These are phyloP conservation scores for Remorina albescens DNA, from an alignment of 2,797 vertebrate species.

Conservation along the genomic window DNA sequence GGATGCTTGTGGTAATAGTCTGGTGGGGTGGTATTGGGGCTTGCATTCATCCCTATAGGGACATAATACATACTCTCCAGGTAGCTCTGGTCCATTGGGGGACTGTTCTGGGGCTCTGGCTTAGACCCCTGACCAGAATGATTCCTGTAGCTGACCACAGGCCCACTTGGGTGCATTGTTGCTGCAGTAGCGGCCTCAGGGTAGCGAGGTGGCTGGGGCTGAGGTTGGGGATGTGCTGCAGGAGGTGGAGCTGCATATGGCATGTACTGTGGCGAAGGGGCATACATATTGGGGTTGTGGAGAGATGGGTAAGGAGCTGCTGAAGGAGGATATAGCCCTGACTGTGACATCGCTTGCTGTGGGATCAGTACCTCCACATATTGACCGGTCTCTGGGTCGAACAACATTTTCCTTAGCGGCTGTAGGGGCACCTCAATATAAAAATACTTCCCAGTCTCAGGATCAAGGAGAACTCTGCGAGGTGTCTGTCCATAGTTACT, in stretches of 20 bases:
- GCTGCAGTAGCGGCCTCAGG: slow-evolving; percentile 78
- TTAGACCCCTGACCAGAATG: slow-evolving; percentile 82
- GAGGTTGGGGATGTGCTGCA: slow-evolving; percentile 79
- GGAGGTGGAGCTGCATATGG: slow-evolving; percentile 84
- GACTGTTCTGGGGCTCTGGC: slow-evolving; percentile 81
- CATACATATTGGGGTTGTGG: slow-evolving; percentile 85
- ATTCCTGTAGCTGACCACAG: slow-evolving; percentile 73
- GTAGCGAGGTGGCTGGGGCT: slow-evolving; percentile 81
- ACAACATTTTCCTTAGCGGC: slow-evolving; percentile 91
- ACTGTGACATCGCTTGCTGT: slow-evolving; percentile 86
- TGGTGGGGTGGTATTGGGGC: slow-evolving; percentile 85
- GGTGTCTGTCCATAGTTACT: slow-evolving; percentile 76
- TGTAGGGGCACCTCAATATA: slow-evolving; percentile 92
- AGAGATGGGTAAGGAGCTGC: slow-evolving; percentile 85
- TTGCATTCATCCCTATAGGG: slow-evolving; percentile 90
- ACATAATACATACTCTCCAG: slow-evolving; percentile 94
- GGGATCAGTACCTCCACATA: slow-evolving; percentile 96
- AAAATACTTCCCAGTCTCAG: slow-evolving; percentile 94
- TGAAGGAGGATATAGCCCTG: slow-evolving; percentile 87
- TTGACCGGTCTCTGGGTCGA: slow-evolving; percentile 94
- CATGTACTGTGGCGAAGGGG: slow-evolving; percentile 85
- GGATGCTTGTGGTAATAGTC: slow-evolving; percentile 86
- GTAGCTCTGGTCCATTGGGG: slow-evolving; percentile 87
- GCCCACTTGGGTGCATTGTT: slow-evolving; percentile 75
- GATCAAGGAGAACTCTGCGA: slow-evolving; percentile 92